Base-by-base conservation (phyloP, 2,888 invertebrate species). In the Cataglyphis cursor region DNA sequence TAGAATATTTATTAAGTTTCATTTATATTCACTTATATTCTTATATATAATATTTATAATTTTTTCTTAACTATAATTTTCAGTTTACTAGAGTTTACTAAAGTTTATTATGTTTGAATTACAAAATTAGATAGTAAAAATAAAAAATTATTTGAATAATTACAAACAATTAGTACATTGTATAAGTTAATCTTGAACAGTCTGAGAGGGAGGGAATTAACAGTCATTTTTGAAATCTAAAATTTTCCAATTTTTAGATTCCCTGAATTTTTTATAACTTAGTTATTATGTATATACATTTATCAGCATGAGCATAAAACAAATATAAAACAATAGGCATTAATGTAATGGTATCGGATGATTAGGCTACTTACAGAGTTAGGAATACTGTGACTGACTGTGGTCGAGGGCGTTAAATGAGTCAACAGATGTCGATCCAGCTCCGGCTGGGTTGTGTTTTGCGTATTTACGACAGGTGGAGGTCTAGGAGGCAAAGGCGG, bases 401-500 rank as follows among this genome's bases (percentile, higher is more conserved):
- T 28, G 93, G 93, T 93, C 91, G 94, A 94, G 93, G 93, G 93
- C 93, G 92, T 94, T 95, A 95, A 94, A 92, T 95, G 93, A 93
- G 92, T 94, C 94, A 93, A 92, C 93, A 93, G 94, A 90, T 94
- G 94, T 93, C 94, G 93, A 90, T 94, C 95, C 92, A 91, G 92
- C 92, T 94, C 94, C 93, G 91, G 92, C 90, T 93, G 93, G 92
- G 93, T 92, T 93, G 93, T 92, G 91, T 94, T 94, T 93, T 94
- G 94, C 92, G 91, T 93, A 92, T 93, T 94, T 93, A 93, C 92
- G 89, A 92, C 89, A 73, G 95, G 95, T 15, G 95, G 95, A 91
- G 96, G 95, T 90, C 96, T 95, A 31, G 96, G 96, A 81, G 96
- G 96, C 91, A 96, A 94, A 41, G 96, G 96, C 88, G 96, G 96